Percentiles rank a stretch among this genome's conserved stretches.
Evolutionary conservation across 2,113 vertebrate genomes (phyloP).

Genomic region (Eclectus roratus): DNA sequence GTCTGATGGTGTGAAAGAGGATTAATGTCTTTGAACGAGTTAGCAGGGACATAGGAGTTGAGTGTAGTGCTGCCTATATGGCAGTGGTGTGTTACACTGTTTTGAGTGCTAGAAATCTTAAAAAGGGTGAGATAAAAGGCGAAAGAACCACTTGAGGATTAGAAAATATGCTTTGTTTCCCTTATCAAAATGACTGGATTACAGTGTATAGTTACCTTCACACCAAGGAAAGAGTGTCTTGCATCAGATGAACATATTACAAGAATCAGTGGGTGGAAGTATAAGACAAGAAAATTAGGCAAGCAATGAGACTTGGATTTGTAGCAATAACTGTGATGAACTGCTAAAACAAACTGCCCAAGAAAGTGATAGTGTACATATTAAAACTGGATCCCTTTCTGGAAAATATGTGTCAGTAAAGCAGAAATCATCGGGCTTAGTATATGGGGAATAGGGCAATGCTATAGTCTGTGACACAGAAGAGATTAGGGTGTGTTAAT

Average conservation of each 20-base stretch:
- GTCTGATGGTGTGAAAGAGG: neutral
- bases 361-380: neutral
- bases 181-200: conserved; percentile 18
- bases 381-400: neutral
- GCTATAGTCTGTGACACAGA: neutral
- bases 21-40: neutral
- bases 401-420: neutral
- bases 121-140: neutral
- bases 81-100: neutral
- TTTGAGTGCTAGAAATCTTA: neutral
- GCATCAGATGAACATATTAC: conserved; percentile 17
- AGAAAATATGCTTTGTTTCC: neutral
- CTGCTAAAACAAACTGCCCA: conserved; percentile 7
- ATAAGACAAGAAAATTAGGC: conserved; percentile 26
- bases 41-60: neutral
- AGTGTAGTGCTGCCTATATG: neutral
- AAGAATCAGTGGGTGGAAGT: conserved; percentile 45
- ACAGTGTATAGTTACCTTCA: conserved; percentile 29
- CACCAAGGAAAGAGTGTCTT: neutral
- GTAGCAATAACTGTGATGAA: neutral
- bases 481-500: neutral
- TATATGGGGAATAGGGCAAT: neutral
- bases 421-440: neutral
- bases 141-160: neutral
- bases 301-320: neutral